phyloP scores from a whole-genome alignment of 2,888 invertebrate species.

The Xestoiulus laeticollis region DNA sequence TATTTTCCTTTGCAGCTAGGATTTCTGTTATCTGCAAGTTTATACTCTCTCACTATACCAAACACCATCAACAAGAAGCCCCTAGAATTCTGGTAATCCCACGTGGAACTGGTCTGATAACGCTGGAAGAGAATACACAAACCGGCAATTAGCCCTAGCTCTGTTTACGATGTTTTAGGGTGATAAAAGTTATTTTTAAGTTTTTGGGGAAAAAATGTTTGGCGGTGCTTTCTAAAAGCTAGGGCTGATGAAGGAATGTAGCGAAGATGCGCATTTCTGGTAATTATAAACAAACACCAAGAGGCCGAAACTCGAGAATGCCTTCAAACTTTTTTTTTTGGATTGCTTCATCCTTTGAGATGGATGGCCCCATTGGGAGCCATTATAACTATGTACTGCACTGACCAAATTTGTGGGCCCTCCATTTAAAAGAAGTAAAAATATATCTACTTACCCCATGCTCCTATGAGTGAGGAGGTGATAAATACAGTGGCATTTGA shows the following conservation, averaged over 20 bases:
- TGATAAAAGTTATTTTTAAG: neutral
- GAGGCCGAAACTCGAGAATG: neutral
- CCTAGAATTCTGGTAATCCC: neutral
- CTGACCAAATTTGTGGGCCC: too few relatives aligned
- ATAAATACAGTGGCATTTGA: too few relatives aligned
- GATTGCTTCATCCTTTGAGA: too few relatives aligned
- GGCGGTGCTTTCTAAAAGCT: neutral
- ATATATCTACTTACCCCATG: too few relatives aligned
- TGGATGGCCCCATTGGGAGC: too few relatives aligned
- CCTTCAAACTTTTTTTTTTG: too few relatives aligned
- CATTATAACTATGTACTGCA: too few relatives aligned
- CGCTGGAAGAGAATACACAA: neutral
- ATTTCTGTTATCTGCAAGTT: neutral
- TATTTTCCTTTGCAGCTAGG: neutral
- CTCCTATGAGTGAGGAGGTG: too few relatives aligned
- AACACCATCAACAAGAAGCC: neutral
- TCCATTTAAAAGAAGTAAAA: too few relatives aligned
- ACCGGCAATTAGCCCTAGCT: neutral
- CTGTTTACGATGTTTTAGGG: neutral
- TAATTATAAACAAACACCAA: constrained; percentile 8
- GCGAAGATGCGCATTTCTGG: neutral
- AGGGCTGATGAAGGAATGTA: neutral
- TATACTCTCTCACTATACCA: neutral
- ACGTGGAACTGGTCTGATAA: neutral
- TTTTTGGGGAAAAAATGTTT: neutral